Evolutionary conservation across 2,797 vertebrate species (phyloP).

Genomic region (Taeniopygia guttata): DNA sequence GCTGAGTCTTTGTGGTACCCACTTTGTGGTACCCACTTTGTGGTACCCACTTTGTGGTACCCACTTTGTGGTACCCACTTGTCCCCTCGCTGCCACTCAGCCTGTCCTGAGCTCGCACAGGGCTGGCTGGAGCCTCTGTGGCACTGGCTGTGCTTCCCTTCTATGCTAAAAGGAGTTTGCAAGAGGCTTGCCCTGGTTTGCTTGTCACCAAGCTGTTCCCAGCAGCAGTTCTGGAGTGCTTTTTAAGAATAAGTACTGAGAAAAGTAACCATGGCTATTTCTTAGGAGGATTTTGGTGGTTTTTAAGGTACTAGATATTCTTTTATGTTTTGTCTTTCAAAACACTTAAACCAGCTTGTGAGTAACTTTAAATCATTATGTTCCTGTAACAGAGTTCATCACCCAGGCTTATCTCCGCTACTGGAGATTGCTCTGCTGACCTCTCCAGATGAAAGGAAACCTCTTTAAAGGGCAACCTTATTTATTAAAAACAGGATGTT

Average conservation of each 20-base stretch:
- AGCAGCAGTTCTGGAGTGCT: not conserved
- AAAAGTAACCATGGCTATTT: not conserved
- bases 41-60: fast-evolving
- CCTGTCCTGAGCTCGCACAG: not conserved
- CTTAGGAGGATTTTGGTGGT: not conserved
- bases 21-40: fast-evolving
- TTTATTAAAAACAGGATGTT: not conserved
- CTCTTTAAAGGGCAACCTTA: not conserved
- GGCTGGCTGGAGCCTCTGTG: not conserved
- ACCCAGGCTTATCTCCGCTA: not conserved
- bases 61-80: fast-evolving
- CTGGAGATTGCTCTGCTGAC: not conserved
- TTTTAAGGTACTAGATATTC: not conserved
- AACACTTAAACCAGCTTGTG: not conserved
- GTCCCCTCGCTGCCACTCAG: fast-evolving
- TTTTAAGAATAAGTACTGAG: not conserved
- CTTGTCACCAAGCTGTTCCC: not conserved
- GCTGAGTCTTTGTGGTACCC: fast-evolving
- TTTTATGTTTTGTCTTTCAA: not conserved
- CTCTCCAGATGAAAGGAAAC: not conserved
- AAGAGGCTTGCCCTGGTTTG: not conserved
- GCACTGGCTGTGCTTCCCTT: not conserved
- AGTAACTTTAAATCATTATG: not conserved
- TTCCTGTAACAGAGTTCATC: not conserved
- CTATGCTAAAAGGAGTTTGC: not conserved